phyloP scores from a whole-genome alignment of 2,797 vertebrate genomes.

The Phalloptychus januarius region DNA sequence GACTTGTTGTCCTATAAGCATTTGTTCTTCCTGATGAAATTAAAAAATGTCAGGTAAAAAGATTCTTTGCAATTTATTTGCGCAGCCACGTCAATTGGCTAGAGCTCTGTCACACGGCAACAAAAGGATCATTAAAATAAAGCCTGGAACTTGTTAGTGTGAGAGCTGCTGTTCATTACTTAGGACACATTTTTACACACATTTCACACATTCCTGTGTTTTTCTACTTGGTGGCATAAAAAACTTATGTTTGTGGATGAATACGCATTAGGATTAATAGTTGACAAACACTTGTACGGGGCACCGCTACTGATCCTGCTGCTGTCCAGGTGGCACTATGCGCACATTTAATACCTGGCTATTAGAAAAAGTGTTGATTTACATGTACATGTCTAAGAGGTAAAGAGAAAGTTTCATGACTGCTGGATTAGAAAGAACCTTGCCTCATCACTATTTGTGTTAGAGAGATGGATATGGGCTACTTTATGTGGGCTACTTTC shows the following conservation, averaged over 20 bases:
- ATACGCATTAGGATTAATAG: conserved; percentile 71
- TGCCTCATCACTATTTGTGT: conserved; percentile 15
- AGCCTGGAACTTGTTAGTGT: conserved; percentile 56
- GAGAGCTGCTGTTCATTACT: conserved; percentile 57
- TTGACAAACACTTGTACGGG: conserved; percentile 46
- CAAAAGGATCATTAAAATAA: conserved; percentile 62
- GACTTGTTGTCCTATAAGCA: conserved; percentile 69
- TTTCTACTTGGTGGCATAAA: conserved; percentile 28
- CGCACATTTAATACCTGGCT: conserved; percentile 35
- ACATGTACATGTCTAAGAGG: background rate
- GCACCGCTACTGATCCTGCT: conserved; percentile 22
- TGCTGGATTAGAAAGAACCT: conserved; percentile 17
- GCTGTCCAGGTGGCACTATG: background rate
- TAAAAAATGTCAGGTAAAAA: conserved; percentile 57
- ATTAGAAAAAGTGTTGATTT: background rate
- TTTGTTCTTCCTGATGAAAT: conserved; percentile 61
- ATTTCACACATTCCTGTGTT: conserved; percentile 33
- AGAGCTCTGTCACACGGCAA: conserved; percentile 55
- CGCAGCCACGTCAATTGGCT: conserved; percentile 51
- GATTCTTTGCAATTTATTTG: conserved; percentile 56
- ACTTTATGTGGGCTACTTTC: conserved; percentile 43
- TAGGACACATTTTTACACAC: conserved; percentile 25
- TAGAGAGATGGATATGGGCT: conserved; percentile 34
- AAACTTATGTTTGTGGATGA: conserved; percentile 39
- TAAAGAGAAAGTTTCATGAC: conserved; percentile 9